A percentile compares a stretch with the other conserved stretches of the same genome.
Evolutionary conservation across 2,797 vertebrate genomes (phyloP).

Genomic region (Phataginus tetradactyla): DNA sequence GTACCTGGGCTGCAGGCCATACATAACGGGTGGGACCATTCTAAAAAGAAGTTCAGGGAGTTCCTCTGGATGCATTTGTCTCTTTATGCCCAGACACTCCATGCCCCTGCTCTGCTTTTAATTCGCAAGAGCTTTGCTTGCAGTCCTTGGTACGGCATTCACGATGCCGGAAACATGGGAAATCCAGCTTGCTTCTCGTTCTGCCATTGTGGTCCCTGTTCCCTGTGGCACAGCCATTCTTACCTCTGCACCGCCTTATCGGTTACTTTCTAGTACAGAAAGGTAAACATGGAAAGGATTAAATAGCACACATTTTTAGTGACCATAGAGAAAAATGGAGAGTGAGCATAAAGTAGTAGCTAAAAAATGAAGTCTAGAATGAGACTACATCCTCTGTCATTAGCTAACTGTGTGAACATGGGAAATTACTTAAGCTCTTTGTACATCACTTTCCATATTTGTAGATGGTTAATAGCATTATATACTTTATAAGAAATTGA

Average conservation of each 20-base stretch:
- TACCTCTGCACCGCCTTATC: background rate
- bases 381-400: background rate
- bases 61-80: background rate
- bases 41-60: background rate
- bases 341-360: background rate
- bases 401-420: background rate
- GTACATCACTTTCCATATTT: background rate
- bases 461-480: background rate
- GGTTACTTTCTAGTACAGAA: background rate
- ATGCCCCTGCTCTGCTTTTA: background rate
- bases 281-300: background rate
- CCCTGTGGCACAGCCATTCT: too few species aligned
- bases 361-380: background rate
- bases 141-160: background rate
- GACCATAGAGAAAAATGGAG: background rate
- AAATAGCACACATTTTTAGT: background rate
- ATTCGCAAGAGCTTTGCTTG: background rate
- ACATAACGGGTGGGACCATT: background rate
- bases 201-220: background rate
- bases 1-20: background rate
- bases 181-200: background rate
- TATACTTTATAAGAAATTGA: background rate
- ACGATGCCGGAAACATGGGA: background rate
- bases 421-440: background rate
- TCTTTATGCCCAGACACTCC: background rate